Percentiles rank a stretch among this genome's conserved stretches.
Evolutionary conservation across 1,140 invertebrate genomes (phyloP).

Genomic region (Octopus sinensis): DNA sequence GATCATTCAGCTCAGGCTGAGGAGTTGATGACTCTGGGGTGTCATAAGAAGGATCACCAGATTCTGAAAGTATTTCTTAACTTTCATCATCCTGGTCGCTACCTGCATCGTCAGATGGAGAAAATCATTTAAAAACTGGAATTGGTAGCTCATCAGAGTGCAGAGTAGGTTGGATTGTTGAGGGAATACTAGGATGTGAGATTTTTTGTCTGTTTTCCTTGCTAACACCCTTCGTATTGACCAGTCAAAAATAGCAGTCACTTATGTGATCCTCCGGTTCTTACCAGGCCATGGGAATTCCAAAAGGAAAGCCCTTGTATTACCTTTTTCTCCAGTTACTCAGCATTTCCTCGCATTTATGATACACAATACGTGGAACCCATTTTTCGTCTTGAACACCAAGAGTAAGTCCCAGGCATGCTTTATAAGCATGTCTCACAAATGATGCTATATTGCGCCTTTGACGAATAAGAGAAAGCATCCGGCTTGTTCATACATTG

Average conservation of each 20-base stretch:
- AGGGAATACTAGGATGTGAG: not conserved
- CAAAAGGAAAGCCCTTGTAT: not conserved
- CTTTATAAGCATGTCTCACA: too few relatives aligned
- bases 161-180: not conserved
- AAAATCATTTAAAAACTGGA: constrained; percentile 1
- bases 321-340: not conserved
- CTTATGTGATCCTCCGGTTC: constrained; percentile 7
- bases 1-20: constrained; percentile 3
- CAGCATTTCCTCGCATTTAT: not conserved
- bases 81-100: not conserved
- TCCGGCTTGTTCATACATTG: too few relatives aligned
- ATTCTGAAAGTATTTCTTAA: not conserved
- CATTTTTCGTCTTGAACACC: not conserved
- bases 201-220: constrained; percentile 4
- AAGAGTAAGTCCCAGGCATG: not conserved
- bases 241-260: constrained; percentile 4
- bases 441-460: too few relatives aligned
- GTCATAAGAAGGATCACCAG: too few relatives aligned
- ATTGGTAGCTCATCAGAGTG: not conserved
- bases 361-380: not conserved
- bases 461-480: too few relatives aligned
- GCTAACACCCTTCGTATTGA: not conserved
- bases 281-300: not conserved
- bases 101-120: not conserved
- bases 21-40: not conserved